phyloP scores from a whole-genome alignment of 2,888 invertebrate species.

The Empis livida region DNA sequence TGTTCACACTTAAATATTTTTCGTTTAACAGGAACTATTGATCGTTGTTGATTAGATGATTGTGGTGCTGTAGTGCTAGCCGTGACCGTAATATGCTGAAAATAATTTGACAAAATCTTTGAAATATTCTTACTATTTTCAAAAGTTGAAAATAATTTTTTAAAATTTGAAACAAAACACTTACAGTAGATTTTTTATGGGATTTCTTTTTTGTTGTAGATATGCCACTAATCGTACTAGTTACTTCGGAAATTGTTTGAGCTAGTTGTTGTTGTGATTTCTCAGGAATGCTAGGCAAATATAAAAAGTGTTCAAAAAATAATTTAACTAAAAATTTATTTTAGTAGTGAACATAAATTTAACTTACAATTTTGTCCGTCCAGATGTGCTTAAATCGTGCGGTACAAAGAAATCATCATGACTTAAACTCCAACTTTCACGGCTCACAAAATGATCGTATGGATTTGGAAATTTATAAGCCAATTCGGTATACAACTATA shows the following conservation, averaged over 20 bases:
- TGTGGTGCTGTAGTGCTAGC: conserved; percentile 13
- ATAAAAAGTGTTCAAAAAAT: no score
- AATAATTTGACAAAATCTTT: no score
- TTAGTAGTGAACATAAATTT: neutral
- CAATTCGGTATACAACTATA: conserved; percentile 2
- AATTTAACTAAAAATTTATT: no score
- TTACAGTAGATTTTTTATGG: conserved; percentile 5
- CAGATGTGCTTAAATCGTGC: conserved; percentile 26
- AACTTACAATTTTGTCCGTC: conserved; percentile 7
- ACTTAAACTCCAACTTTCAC: conserved; percentile 26
- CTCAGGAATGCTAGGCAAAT: conserved; percentile 13
- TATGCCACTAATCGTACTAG: conserved; percentile 9
- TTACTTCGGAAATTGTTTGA: conserved; percentile 10
- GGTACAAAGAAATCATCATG: conserved; percentile 28
- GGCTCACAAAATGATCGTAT: conserved; percentile 16
- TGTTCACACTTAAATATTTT: conserved; percentile 33
- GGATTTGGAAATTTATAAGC: conserved; percentile 12
- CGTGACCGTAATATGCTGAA: no score
- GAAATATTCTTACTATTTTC: no score
- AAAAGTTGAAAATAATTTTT: no score
- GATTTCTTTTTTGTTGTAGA: neutral
- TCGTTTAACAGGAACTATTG: conserved; percentile 4
- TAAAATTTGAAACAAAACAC: no score
- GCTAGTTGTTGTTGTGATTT: conserved; percentile 12
- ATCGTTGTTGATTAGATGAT: neutral